These are phyloP conservation scores for Platalea minor DNA, from an alignment of 2,797 vertebrate species.

Conservation along the genomic window DNA sequence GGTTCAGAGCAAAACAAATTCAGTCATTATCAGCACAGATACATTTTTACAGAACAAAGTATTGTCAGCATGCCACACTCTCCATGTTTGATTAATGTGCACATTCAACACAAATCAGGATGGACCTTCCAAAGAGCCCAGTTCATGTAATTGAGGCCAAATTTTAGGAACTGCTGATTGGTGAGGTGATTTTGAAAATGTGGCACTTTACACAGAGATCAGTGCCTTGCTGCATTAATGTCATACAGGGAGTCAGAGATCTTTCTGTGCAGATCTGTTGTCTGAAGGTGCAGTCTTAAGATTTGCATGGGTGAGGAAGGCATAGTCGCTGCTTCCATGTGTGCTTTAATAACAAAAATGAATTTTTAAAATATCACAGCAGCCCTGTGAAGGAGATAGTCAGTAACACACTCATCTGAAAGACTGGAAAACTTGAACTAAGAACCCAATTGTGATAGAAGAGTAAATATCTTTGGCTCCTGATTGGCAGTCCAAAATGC, in stretches of 20 bases:
- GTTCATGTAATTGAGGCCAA: slow-evolving; percentile 1
- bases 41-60: slow-evolving; percentile 29
- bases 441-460: not conserved
- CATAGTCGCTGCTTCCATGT: not conserved
- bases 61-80: slow-evolving; percentile 26
- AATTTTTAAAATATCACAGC: not conserved
- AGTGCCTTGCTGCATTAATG: not conserved
- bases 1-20: slow-evolving; percentile 12
- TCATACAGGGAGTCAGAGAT: not conserved
- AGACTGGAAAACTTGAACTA: not conserved
- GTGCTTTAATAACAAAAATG: not conserved
- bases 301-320: not conserved
- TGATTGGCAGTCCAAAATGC: not conserved
- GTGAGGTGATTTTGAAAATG: slow-evolving; percentile 46
- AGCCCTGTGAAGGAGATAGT: not conserved
- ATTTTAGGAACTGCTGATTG: slow-evolving; percentile 18
- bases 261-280: not conserved
- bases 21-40: slow-evolving; percentile 18
- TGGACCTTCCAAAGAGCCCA: not conserved
- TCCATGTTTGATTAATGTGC: slow-evolving; percentile 39
- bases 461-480: not conserved
- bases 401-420: not conserved
- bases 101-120: slow-evolving; percentile 2
- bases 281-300: not conserved
- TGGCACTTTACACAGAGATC: not conserved